These are phyloP conservation scores for Phocides pigmalion DNA, from an alignment of 1,140 invertebrate species.

Conservation along the genomic window DNA sequence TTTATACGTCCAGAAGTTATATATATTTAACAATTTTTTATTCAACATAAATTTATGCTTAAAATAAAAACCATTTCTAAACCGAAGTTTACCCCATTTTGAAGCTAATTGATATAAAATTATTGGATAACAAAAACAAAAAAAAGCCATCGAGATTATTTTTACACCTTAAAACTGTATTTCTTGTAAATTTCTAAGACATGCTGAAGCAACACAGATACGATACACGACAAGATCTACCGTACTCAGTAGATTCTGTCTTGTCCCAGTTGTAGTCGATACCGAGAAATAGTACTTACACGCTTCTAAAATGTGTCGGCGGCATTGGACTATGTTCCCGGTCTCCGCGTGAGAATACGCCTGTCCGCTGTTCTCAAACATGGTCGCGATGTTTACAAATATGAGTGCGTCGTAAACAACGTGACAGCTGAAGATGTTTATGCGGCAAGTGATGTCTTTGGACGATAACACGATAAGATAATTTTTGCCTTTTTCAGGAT, in stretches of 20 bases:
- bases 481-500: no score
- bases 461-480: constrained; percentile 10
- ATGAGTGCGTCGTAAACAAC: constrained; percentile 41
- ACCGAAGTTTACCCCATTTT: no score
- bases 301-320: constrained; percentile 38
- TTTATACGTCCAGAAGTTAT: no score
- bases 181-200: not conserved
- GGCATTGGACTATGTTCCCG: constrained; percentile 39
- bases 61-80: no score
- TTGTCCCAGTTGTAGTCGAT: constrained; percentile 18
- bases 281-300: constrained; percentile 8
- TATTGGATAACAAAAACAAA: no score
- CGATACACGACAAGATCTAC: constrained; percentile 24
- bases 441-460: constrained; percentile 3
- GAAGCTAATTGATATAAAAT: no score
- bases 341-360: constrained; percentile 57
- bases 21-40: no score
- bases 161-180: not conserved
- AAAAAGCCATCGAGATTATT: no score
- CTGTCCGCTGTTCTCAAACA: constrained; percentile 63
- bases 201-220: not conserved
- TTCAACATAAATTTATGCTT: no score
- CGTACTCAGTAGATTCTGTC: constrained; percentile 21
- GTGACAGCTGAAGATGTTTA: constrained; percentile 20
- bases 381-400: constrained; percentile 64